phyloP scores from a whole-genome alignment of 2,797 vertebrate species.

The Gallinago nigripennis region DNA sequence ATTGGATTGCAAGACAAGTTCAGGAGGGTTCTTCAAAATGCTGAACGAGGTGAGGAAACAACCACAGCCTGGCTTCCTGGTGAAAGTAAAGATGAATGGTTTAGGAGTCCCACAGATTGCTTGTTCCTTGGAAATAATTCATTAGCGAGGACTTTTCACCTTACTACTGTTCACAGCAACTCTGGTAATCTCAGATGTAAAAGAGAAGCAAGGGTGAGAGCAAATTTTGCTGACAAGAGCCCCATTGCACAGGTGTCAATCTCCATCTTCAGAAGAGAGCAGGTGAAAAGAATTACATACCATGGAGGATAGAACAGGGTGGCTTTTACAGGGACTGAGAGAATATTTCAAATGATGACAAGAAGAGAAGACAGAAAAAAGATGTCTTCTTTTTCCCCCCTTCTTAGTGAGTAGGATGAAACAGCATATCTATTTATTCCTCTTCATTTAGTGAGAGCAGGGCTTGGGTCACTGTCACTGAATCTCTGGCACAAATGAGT shows the following conservation, averaged over 20 bases:
- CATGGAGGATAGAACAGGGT: neutral
- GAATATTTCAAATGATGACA: neutral
- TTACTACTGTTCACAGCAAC: neutral
- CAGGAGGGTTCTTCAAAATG: neutral
- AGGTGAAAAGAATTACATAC: neutral
- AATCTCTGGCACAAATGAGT: slow-evolving; percentile 20
- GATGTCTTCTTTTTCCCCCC: neutral
- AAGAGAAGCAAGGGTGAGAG: neutral
- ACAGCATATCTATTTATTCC: slow-evolving; percentile 26
- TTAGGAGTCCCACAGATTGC: neutral
- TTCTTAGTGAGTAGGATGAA: slow-evolving; percentile 10
- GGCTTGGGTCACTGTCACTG: slow-evolving; percentile 5
- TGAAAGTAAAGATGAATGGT: neutral
- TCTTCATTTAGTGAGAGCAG: slow-evolving; percentile 22
- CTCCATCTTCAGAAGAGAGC: neutral
- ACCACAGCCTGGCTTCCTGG: neutral
- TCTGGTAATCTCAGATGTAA: neutral
- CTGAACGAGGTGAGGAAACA: neutral
- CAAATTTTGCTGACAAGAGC: neutral
- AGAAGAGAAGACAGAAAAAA: neutral
- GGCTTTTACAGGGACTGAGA: neutral
- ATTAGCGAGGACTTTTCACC: slow-evolving; percentile 20
- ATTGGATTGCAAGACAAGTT: neutral
- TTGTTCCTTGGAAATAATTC: slow-evolving; percentile 1
- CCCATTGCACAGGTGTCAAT: neutral